phyloP scores from a whole-genome alignment of 2,797 vertebrate species.

The Philypnodon macrostomus region DNA sequence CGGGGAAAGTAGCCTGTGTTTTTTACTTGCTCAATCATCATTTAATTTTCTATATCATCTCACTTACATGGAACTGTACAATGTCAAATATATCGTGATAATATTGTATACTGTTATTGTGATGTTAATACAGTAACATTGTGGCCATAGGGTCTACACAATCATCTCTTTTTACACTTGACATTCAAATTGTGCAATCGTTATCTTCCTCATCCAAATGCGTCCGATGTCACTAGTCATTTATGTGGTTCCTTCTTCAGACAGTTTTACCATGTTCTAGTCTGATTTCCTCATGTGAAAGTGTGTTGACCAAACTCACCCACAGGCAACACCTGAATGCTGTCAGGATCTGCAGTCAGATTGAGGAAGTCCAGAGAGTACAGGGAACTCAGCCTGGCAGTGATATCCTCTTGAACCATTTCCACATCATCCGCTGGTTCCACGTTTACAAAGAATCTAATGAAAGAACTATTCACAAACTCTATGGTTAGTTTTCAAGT shows the following conservation, averaged over 20 bases:
- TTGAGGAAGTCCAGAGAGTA: constrained; percentile 30
- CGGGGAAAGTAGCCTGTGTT: no score
- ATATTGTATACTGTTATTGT: no score
- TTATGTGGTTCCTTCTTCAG: neutral
- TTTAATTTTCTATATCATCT: no score
- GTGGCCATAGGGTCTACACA: no score
- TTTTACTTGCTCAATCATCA: no score
- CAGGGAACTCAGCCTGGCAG: constrained; percentile 28
- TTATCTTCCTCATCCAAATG: neutral
- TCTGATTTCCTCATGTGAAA: neutral
- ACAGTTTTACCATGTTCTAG: neutral
- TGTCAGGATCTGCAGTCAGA: constrained; percentile 34
- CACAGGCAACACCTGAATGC: constrained; percentile 56
- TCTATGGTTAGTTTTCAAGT: neutral
- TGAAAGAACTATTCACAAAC: constrained; percentile 53
- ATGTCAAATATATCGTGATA: no score
- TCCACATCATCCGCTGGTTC: constrained; percentile 52
- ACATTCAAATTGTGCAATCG: neutral
- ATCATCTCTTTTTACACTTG: no score
- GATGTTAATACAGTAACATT: no score
- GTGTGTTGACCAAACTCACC: constrained; percentile 44
- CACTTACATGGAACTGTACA: no score
- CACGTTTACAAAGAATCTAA: constrained; percentile 51
- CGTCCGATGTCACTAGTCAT: neutral
- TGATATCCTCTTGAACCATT: constrained; percentile 44